Percentiles rank a stretch among this genome's conserved stretches.
Evolutionary conservation across 2,888 invertebrate species (phyloP).

Genomic region (Acanthacorydalis orientalis): DNA sequence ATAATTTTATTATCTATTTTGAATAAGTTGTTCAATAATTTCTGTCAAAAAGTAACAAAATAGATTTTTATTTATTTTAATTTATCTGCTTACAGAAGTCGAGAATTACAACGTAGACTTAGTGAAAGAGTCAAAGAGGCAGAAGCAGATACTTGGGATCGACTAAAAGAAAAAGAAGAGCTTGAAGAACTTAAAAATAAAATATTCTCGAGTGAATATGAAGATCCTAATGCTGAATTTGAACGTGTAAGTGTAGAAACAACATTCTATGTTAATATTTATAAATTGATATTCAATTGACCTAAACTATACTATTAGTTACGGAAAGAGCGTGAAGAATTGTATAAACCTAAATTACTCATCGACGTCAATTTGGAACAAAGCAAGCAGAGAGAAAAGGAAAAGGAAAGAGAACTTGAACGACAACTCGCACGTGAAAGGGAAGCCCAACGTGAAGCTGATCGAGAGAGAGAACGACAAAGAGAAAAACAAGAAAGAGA

Average conservation of each 20-base stretch:
- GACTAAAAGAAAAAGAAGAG: constrained; percentile 77
- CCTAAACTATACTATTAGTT: constrained; percentile 24
- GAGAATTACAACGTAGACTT: constrained; percentile 78
- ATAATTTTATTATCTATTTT: too few species aligned
- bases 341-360: constrained; percentile 68
- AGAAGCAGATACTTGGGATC: constrained; percentile 78
- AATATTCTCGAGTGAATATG: constrained; percentile 50
- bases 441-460: constrained; percentile 79
- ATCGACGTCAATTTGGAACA: constrained; percentile 49
- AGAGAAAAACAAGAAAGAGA: constrained; percentile 16
- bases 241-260: constrained; percentile 33
- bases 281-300: constrained; percentile 3
- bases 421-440: constrained; percentile 43
- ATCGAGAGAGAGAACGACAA: constrained; percentile 30
- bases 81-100: constrained; percentile 35
- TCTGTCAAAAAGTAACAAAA: too few species aligned
- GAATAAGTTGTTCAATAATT: too few species aligned
- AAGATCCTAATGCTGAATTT: constrained; percentile 44
- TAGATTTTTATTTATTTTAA: too few species aligned
- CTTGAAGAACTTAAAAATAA: constrained; percentile 66
- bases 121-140: constrained; percentile 88
- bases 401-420: constrained; percentile 33
- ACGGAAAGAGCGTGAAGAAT: constrained; percentile 60
- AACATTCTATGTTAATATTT: not conserved
- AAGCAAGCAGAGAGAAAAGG: constrained; percentile 40